Conservation (phyloP, 2,888 invertebrate genomes). For the Euzophera pinguis region DNA sequence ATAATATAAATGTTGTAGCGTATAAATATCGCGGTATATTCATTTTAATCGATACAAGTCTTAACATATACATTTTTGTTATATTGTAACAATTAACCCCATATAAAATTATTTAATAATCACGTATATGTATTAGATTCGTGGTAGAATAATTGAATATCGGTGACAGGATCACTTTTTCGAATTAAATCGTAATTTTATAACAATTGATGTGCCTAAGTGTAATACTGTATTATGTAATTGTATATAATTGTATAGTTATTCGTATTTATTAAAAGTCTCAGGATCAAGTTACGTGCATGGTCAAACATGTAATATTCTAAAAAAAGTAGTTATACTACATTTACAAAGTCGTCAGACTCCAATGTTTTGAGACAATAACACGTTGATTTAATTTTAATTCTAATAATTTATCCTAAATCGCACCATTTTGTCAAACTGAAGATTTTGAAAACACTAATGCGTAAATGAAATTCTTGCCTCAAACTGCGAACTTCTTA, state of each 20-base stretch:
- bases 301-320: slow-evolving; percentile 19
- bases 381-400: slow-evolving; percentile 16
- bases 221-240: slow-evolving; percentile 73
- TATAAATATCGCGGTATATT: slow-evolving; percentile 35
- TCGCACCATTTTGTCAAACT: neutral
- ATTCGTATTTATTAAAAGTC: slow-evolving; percentile 47
- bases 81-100: slow-evolving; percentile 37
- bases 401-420: slow-evolving; percentile 9
- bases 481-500: slow-evolving; percentile 3
- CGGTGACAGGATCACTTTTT: slow-evolving; percentile 67
- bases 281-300: slow-evolving; percentile 36
- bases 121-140: slow-evolving; percentile 56
- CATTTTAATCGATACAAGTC: slow-evolving; percentile 31
- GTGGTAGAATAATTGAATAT: slow-evolving; percentile 61
- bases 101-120: slow-evolving; percentile 43
- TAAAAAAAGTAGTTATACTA: neutral
- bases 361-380: slow-evolving; percentile 9
- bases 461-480: neutral
- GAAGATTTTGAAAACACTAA: neutral
- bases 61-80: slow-evolving; percentile 19
- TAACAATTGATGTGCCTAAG: slow-evolving; percentile 81
- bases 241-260: slow-evolving; percentile 60
- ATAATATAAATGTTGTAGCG: slow-evolving; percentile 62
- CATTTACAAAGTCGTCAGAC: neutral
- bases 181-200: slow-evolving; percentile 76